Percentiles rank a stretch among this genome's conserved stretches.
phyloP scores from a whole-genome alignment of 2,113 vertebrate species.

The Vombatus ursinus region DNA sequence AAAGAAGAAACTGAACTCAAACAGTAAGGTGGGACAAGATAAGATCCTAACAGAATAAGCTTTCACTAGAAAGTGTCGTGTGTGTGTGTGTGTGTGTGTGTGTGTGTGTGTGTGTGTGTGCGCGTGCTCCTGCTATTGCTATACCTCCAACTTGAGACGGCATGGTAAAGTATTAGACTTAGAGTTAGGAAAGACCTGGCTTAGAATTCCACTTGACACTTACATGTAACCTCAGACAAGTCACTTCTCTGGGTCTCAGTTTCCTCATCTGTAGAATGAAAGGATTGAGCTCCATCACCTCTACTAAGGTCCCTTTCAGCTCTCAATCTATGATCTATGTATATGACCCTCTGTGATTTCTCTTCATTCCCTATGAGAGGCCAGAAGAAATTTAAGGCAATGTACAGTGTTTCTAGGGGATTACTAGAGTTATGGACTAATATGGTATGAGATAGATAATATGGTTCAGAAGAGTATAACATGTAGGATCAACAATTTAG shows the following conservation, averaged over 20 bases:
- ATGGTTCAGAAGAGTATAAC: background rate
- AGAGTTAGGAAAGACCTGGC: background rate
- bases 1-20: background rate
- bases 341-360: background rate
- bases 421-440: background rate
- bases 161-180: background rate
- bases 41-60: background rate
- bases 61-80: background rate
- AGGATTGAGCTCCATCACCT: background rate
- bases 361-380: background rate
- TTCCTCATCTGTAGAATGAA: background rate
- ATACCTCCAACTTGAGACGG: background rate
- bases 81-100: too few relatives aligned
- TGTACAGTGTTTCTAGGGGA: background rate
- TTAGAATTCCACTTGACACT: background rate
- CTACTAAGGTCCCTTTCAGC: background rate
- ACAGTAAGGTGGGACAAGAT: background rate
- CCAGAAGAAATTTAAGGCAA: background rate
- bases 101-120: too few relatives aligned
- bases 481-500: background rate
- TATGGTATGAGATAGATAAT: background rate
- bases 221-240: background rate
- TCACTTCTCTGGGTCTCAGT: background rate
- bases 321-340: background rate
- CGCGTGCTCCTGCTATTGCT: background rate